A percentile compares a stretch with the other conserved stretches of the same genome.
Conservation (phyloP, 2,113 vertebrate genomes). For the Phaethornis superciliosus region DNA sequence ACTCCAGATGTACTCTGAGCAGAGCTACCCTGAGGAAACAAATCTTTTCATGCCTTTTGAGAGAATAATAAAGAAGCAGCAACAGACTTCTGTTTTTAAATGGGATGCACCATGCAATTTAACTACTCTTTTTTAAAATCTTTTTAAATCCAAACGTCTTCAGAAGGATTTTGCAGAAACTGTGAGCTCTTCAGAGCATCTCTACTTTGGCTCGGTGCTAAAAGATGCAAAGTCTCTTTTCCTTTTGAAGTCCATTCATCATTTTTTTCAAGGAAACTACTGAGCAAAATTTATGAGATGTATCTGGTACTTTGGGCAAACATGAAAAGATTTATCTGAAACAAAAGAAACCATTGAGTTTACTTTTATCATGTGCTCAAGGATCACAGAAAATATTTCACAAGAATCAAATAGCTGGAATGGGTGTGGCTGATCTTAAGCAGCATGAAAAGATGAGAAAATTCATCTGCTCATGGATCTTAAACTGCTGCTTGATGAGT, state of each 20-base stretch:
- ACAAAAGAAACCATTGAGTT: background rate
- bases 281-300: background rate
- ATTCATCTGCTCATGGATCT: background rate
- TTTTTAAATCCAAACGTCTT: background rate
- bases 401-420: background rate
- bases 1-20: background rate
- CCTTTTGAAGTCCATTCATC: background rate
- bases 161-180: background rate
- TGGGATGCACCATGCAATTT: background rate
- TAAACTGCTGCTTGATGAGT: background rate
- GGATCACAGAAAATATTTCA: background rate
- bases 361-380: background rate
- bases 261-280: background rate
- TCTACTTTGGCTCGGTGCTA: background rate
- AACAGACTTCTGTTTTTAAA: background rate
- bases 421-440: background rate
- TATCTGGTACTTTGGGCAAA: background rate
- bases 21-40: background rate
- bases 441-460: constrained; percentile 4
- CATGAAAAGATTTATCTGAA: background rate
- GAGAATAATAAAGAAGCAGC: background rate
- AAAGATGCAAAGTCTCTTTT: background rate
- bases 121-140: background rate
- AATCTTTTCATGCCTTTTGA: background rate
- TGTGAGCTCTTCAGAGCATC: background rate